Percentiles rank a stretch among this genome's conserved stretches.
These are phyloP conservation scores for Eupithecia subumbrata DNA, from an alignment of 2,888 invertebrate genomes.

Conservation along the genomic window DNA sequence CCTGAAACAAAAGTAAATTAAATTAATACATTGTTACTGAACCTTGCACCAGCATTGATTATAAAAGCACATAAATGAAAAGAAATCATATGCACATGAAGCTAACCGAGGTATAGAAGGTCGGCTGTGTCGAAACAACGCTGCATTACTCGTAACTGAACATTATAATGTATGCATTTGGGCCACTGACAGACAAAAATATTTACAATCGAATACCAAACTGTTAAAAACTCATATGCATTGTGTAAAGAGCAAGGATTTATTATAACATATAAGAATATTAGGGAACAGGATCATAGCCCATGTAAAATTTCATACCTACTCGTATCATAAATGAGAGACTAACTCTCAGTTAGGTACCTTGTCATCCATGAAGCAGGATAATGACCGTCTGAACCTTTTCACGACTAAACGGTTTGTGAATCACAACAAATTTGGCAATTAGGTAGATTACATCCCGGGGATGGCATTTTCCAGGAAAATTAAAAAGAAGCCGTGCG, in stretches of 20 bases:
- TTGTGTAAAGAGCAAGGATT: constrained; percentile 15
- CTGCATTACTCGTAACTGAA: constrained; percentile 58
- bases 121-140: constrained; percentile 69
- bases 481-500: background rate
- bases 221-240: constrained; percentile 29
- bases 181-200: constrained; percentile 66
- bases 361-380: background rate
- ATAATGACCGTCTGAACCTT: background rate
- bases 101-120: constrained; percentile 64
- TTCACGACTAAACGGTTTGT: background rate
- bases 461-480: background rate
- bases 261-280: constrained; percentile 14
- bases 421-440: background rate
- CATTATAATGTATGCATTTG: constrained; percentile 72
- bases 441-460: background rate
- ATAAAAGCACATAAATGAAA: constrained; percentile 50
- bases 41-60: constrained; percentile 47
- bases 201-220: constrained; percentile 41
- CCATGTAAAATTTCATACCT: background rate
- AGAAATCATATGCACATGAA: constrained; percentile 54
- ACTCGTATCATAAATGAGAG: background rate
- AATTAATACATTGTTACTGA: constrained; percentile 44
- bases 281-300: background rate
- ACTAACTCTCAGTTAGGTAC: background rate
- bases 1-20: constrained; percentile 71